These are phyloP conservation scores for Idaea straminata DNA, from an alignment of 2,888 invertebrate genomes.

Conservation along the genomic window DNA sequence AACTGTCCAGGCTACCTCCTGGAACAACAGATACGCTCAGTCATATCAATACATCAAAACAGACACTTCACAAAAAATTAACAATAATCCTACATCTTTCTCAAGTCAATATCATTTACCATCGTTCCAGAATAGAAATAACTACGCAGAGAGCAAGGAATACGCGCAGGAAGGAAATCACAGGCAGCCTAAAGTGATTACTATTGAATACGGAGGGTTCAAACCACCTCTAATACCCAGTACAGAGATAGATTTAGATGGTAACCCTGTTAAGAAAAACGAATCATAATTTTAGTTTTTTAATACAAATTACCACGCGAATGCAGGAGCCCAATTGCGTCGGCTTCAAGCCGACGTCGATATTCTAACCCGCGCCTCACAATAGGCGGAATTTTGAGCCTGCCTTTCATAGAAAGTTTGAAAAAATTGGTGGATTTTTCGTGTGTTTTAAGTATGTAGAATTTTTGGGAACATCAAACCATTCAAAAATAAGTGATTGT, in stretches of 20 bases:
- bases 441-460: too few relatives aligned
- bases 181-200: constrained; percentile 63
- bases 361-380: too few relatives aligned
- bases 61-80: constrained; percentile 4
- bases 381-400: too few relatives aligned
- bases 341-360: too few relatives aligned
- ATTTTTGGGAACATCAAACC: too few relatives aligned
- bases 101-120: neutral
- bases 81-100: constrained; percentile 11
- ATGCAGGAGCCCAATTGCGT: too few relatives aligned
- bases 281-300: constrained; percentile 15
- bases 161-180: constrained; percentile 74
- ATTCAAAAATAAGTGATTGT: too few relatives aligned
- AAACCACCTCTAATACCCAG: constrained; percentile 91
- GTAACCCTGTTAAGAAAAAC: constrained; percentile 78
- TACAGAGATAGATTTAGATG: constrained; percentile 87
- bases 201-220: constrained; percentile 90
- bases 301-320: neutral
- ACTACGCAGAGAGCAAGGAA: constrained; percentile 1
- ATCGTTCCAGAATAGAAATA: neutral
- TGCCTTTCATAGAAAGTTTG: too few relatives aligned
- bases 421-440: too few relatives aligned
- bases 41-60: constrained; percentile 59
- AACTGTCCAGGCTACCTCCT: neutral
- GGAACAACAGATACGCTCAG: constrained; percentile 56